Evolutionary conservation across 2,888 invertebrate species (phyloP).

Genomic region (Drosophila percnosoma): DNA sequence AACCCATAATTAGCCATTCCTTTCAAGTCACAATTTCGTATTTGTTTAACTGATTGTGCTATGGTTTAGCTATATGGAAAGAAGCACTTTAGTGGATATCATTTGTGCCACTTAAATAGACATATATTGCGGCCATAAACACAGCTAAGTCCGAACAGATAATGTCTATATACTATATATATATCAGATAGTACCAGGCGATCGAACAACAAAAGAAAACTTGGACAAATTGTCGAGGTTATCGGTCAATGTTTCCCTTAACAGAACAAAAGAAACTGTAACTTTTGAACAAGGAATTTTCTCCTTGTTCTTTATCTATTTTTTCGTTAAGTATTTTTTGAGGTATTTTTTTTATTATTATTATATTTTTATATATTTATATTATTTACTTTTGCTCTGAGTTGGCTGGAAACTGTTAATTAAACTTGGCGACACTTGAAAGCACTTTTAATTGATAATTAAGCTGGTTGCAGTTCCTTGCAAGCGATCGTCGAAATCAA

Average conservation of each 20-base stretch:
- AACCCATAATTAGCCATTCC: neutral
- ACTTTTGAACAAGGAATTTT: neutral
- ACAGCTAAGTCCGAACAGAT: constrained; percentile 6
- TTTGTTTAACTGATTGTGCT: neutral
- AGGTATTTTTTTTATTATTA: neutral
- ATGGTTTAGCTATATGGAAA: neutral
- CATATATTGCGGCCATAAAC: constrained; percentile 1
- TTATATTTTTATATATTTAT: constrained; percentile 3
- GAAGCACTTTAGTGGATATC: neutral
- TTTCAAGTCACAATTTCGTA: neutral
- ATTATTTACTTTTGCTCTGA: constrained; percentile 51
- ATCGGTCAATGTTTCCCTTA: constrained; percentile 8
- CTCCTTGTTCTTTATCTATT: neutral
- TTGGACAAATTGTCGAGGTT: neutral
- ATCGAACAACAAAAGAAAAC: constrained; percentile 5
- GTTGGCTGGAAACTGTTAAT: constrained; percentile 17
- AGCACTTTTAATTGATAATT: constrained; percentile 31
- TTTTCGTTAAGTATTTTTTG: constrained; percentile 4
- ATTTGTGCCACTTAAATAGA: constrained; percentile 8
- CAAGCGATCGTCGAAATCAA: neutral
- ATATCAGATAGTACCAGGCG: constrained; percentile 15
- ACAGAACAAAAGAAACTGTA: constrained; percentile 4
- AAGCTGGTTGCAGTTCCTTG: constrained; percentile 32
- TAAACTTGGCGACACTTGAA: constrained; percentile 40
- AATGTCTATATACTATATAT: neutral